A percentile compares a stretch with the other conserved stretches of the same genome.
Conservation (phyloP, 2,888 invertebrate genomes). For the Oxyteleia sp. region DNA sequence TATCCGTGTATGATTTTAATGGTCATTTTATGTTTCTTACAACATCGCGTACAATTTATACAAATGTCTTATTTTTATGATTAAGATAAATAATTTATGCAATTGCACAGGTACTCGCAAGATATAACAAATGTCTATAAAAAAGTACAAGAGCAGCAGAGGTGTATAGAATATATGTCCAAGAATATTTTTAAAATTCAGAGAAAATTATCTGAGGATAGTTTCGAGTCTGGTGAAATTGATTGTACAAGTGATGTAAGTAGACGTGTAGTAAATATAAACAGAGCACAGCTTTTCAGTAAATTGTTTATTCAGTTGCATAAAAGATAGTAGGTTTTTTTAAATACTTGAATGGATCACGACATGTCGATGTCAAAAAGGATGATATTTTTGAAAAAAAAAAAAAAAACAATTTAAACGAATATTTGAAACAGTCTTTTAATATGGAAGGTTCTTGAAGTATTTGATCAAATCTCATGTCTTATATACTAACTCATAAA, state of each 20-base stretch:
- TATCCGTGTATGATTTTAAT: not conserved
- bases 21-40: not conserved
- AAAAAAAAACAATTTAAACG: too few relatives aligned
- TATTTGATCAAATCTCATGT: too few relatives aligned
- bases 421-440: too few relatives aligned
- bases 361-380: too few relatives aligned
- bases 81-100: not conserved
- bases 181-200: slow-evolving; percentile 56
- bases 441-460: too few relatives aligned
- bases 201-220: slow-evolving; percentile 31
- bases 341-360: too few relatives aligned
- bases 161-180: slow-evolving; percentile 43
- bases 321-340: too few relatives aligned
- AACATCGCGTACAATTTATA: not conserved
- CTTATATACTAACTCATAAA: not conserved
- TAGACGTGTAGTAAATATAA: too few relatives aligned
- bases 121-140: slow-evolving; percentile 77
- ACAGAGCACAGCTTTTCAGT: too few relatives aligned
- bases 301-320: too few relatives aligned
- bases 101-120: slow-evolving; percentile 76
- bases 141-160: slow-evolving; percentile 53
- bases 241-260: slow-evolving; percentile 50
- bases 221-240: slow-evolving; percentile 28
- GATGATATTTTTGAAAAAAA: too few relatives aligned
- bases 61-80: slow-evolving; percentile 5